Conservation (phyloP, 2,888 invertebrate genomes). For the Macropis europaea region DNA sequence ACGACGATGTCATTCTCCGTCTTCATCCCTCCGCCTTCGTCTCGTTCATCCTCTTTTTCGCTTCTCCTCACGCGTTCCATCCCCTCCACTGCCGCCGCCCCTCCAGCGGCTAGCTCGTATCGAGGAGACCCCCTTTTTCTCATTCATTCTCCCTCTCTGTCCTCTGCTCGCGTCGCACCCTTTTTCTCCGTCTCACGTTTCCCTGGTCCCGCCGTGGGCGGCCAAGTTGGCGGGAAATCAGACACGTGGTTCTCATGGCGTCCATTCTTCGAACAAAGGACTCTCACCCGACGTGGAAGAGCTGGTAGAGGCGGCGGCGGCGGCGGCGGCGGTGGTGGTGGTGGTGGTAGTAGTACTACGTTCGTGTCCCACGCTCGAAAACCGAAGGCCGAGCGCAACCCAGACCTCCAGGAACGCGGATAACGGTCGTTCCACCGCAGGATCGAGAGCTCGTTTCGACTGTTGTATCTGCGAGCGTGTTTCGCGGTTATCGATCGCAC, state of each 20-base stretch:
- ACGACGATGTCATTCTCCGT: background rate
- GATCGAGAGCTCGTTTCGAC: background rate
- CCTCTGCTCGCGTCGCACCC: background rate
- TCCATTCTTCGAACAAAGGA: conserved; percentile 63
- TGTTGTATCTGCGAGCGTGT: conserved; percentile 8
- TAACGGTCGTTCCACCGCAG: conserved; percentile 46
- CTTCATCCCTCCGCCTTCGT: conserved; percentile 1
- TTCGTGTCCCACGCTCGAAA: conserved; percentile 40
- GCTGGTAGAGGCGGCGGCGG: too few relatives aligned
- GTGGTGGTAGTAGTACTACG: conserved; percentile 54
- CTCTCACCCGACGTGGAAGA: conserved; percentile 42
- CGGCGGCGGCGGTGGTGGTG: too few relatives aligned
- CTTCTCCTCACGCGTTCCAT: too few relatives aligned
- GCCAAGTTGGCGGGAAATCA: conserved; percentile 68
- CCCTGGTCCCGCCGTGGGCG: conserved; percentile 29
- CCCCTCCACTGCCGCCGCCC: background rate
- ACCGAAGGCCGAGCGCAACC: background rate
- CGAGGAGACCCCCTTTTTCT: conserved; percentile 12
- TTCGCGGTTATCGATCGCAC: conserved; percentile 41
- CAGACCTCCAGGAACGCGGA: conserved; percentile 18
- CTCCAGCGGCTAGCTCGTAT: background rate
- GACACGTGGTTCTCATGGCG: conserved; percentile 71
- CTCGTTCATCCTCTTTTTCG: conserved; percentile 13
- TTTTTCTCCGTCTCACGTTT: conserved; percentile 33
- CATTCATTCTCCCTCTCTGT: conserved; percentile 15